A percentile compares a stretch with the other conserved stretches of the same genome.
These are phyloP conservation scores for Percopsis omiscomaycus DNA, from an alignment of 2,797 vertebrate genomes.

Conservation along the genomic window DNA sequence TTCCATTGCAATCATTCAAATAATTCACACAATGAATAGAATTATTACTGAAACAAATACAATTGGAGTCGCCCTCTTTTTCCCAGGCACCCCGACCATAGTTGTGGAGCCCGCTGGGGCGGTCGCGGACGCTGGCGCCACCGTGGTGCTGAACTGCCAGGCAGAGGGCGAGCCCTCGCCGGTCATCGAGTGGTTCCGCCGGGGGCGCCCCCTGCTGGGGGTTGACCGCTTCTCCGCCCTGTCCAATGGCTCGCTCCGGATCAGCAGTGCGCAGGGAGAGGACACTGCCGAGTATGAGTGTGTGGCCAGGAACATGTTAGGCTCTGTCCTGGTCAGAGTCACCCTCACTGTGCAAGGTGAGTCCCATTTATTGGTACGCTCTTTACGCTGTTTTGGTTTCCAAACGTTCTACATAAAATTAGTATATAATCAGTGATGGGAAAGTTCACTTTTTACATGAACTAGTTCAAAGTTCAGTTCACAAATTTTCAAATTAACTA, in stretches of 20 bases:
- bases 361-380: conserved; percentile 1
- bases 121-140: conserved; percentile 81
- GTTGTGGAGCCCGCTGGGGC: conserved; percentile 82
- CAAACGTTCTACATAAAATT: no score
- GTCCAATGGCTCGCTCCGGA: conserved; percentile 83
- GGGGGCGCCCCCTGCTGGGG: conserved; percentile 75
- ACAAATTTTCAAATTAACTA: no score
- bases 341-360: conserved; percentile 87
- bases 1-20: no score
- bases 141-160: conserved; percentile 86
- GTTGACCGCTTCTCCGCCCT: conserved; percentile 75
- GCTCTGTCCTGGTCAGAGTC: conserved; percentile 82
- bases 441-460: no score
- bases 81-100: conserved; percentile 85
- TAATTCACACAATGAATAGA: no score
- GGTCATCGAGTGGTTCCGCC: conserved; percentile 83
- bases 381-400: no score
- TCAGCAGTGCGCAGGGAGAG: conserved; percentile 82
- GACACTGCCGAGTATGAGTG: conserved; percentile 94
- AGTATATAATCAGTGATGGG: no score
- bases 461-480: no score
- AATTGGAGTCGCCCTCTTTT: background rate
- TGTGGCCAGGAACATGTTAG: conserved; percentile 89
- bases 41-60: no score
- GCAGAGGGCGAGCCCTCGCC: conserved; percentile 88